phyloP scores from a whole-genome alignment of 2,888 invertebrate species.

The Drosophila mercatorum region DNA sequence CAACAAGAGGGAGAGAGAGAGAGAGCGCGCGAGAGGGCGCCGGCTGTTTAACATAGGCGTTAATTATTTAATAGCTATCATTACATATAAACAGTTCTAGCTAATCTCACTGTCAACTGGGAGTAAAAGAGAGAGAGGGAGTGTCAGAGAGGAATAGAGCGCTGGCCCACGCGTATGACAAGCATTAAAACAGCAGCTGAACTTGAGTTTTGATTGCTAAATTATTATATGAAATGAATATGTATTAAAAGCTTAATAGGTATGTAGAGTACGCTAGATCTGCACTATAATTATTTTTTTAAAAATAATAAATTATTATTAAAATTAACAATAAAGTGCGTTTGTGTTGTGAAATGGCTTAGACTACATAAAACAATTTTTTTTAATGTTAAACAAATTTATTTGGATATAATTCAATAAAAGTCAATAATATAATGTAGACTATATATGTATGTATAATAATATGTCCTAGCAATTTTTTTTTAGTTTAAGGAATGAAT shows the following conservation, averaged over 20 bases:
- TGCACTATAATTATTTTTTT: neutral
- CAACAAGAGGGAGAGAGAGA: neutral
- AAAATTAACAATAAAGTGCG: neutral
- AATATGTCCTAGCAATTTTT: too few relatives aligned
- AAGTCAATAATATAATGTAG: too few relatives aligned
- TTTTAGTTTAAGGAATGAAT: too few relatives aligned
- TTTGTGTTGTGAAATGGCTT: neutral
- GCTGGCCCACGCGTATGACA: neutral
- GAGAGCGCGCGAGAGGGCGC: constrained; percentile 14
- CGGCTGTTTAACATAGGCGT: constrained; percentile 33
- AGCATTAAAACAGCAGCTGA: constrained; percentile 10
- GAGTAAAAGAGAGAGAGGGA: neutral
- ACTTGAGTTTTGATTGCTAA: constrained; percentile 12
- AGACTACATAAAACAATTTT: too few relatives aligned
- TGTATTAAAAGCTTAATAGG: neutral
- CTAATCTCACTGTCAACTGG: neutral
- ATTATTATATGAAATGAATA: neutral
- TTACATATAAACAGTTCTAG: constrained; percentile 12
- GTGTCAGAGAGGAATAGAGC: neutral
- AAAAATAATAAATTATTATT: neutral
- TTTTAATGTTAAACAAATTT: too few relatives aligned
- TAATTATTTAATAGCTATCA: constrained; percentile 52
- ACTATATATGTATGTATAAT: too few relatives aligned
- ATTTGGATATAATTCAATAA: too few relatives aligned
- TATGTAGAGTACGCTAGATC: neutral